Conservation (phyloP, 2,113 vertebrate genomes). For the Melanerpes aurifrons region DNA sequence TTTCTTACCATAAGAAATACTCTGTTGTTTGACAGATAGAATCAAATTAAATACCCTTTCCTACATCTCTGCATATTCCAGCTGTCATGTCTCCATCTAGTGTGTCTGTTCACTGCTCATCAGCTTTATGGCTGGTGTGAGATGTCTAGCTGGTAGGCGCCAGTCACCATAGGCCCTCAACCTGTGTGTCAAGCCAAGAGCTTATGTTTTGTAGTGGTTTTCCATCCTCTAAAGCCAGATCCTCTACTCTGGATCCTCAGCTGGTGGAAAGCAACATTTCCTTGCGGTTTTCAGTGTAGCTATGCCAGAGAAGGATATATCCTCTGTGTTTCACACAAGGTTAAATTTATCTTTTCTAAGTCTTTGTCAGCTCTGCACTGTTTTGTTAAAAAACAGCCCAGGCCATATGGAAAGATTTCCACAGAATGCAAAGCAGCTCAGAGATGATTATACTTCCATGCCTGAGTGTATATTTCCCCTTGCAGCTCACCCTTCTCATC, state of each 20-base stretch:
- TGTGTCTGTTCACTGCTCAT: neutral
- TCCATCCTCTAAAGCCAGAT: neutral
- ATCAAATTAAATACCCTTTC: constrained; percentile 5
- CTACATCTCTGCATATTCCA: neutral
- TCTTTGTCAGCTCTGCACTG: neutral
- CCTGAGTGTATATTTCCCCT: neutral
- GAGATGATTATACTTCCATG: neutral
- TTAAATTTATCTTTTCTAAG: constrained; percentile 26
- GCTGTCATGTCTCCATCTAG: constrained; percentile 20
- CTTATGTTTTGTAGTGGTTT: neutral
- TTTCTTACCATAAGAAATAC: neutral
- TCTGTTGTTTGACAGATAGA: neutral
- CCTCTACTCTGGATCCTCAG: neutral
- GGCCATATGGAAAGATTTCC: constrained; percentile 17
- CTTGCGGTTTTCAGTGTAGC: neutral
- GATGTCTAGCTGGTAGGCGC: neutral
- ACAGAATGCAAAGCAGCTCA: constrained; percentile 3
- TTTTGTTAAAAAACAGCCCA: constrained; percentile 23
- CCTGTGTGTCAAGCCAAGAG: neutral
- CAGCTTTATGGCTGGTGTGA: neutral
- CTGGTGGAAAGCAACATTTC: neutral
- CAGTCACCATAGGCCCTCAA: neutral
- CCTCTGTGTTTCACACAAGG: constrained; percentile 34
- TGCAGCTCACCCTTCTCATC: neutral
- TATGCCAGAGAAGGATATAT: neutral